Conservation (phyloP, 2,797 vertebrate species). For the Pygocentrus nattereri region DNA sequence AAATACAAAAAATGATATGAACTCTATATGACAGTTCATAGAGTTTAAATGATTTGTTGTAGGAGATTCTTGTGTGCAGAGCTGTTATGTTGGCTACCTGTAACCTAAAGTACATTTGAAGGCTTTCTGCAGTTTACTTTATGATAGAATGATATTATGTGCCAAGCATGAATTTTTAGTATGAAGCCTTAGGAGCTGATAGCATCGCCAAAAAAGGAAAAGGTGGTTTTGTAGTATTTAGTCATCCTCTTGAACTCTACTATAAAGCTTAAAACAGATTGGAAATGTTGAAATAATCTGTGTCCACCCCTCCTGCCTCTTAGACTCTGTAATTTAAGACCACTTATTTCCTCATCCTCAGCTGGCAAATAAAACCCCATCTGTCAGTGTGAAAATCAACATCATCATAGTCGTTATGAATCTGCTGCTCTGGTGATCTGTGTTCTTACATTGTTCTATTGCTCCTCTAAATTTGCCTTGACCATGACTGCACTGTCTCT, state of each 20-base stretch:
- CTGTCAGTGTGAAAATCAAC: slow-evolving; percentile 62
- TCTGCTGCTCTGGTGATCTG: slow-evolving; percentile 35
- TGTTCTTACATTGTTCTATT: slow-evolving; percentile 42
- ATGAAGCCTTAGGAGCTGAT: not conserved
- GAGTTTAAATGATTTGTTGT: not conserved
- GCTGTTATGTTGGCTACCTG: not conserved
- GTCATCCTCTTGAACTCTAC: not conserved
- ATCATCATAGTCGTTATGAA: slow-evolving; percentile 53
- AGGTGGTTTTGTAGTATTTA: slow-evolving; percentile 10
- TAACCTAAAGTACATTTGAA: slow-evolving; percentile 28
- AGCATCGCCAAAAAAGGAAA: slow-evolving; percentile 2
- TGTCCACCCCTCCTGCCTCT: slow-evolving; percentile 51
- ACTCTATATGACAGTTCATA: not conserved
- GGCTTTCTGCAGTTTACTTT: not conserved
- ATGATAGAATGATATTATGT: slow-evolving; percentile 27
- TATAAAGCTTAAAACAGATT: not conserved
- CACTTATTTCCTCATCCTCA: slow-evolving; percentile 39
- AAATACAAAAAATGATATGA: too few relatives aligned
- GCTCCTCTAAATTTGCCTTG: slow-evolving; percentile 55
- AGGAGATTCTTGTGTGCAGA: not conserved
- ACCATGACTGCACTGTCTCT: slow-evolving; percentile 59
- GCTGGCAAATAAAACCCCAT: slow-evolving; percentile 56
- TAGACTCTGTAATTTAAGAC: slow-evolving; percentile 56
- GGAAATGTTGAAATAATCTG: slow-evolving; percentile 42
- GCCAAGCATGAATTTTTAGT: slow-evolving; percentile 16